A percentile compares a stretch with the other conserved stretches of the same genome.
Evolutionary conservation across 2,888 invertebrate species (phyloP).

Genomic region (Homarus gammarus): DNA sequence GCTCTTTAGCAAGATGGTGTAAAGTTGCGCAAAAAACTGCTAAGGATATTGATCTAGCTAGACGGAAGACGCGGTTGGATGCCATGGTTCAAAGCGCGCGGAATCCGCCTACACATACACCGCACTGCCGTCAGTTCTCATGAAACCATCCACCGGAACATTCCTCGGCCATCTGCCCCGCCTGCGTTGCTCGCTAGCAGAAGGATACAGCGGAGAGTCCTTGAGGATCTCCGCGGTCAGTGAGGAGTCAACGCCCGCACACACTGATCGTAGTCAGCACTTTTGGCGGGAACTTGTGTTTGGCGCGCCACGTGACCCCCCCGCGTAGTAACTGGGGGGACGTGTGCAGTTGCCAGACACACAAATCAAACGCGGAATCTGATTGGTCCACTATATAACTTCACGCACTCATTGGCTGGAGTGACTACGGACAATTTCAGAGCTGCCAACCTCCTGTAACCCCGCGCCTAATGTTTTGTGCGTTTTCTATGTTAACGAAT

Average conservation of each 20-base stretch:
- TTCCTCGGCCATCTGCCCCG: slow-evolving; percentile 46
- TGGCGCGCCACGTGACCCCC: slow-evolving; percentile 64
- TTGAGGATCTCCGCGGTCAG: slow-evolving; percentile 31
- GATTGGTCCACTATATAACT: slow-evolving; percentile 53
- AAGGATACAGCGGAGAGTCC: slow-evolving; percentile 12
- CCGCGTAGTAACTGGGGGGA: slow-evolving; percentile 61
- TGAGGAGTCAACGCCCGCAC: slow-evolving; percentile 55
- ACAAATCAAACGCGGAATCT: slow-evolving; percentile 38
- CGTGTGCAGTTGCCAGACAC: slow-evolving; percentile 50
- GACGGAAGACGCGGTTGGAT: slow-evolving; percentile 21
- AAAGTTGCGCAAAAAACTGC: not conserved
- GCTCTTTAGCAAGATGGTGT: not conserved
- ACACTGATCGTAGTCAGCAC: slow-evolving; percentile 36
- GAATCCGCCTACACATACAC: not conserved
- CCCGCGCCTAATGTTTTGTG: slow-evolving; percentile 20
- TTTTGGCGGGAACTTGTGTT: slow-evolving; percentile 67
- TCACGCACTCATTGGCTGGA: slow-evolving; percentile 59
- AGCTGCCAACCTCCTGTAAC: slow-evolving; percentile 27
- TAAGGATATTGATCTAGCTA: not conserved
- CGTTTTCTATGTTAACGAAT: not conserved
- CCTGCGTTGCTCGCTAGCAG: not conserved
- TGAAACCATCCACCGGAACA: slow-evolving; percentile 48
- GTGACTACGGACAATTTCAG: slow-evolving; percentile 56
- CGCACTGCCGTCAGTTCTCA: slow-evolving; percentile 14
- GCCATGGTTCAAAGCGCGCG: not conserved